phyloP scores from a whole-genome alignment of 2,113 vertebrate species.

The Ammodytes marinus region DNA sequence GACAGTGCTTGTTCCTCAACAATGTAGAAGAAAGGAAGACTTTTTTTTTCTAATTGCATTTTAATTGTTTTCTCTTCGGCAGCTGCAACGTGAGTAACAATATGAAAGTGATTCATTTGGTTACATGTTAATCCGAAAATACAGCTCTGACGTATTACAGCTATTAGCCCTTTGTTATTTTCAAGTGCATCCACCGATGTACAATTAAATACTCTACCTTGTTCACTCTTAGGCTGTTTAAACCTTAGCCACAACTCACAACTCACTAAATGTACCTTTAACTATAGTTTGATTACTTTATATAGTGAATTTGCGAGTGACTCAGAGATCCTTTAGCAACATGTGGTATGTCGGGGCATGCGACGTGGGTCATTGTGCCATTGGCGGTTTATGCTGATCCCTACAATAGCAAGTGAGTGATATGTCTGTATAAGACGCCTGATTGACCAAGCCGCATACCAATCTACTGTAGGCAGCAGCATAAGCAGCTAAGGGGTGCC shows the following conservation, averaged over 20 bases:
- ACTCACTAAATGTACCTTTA: not conserved
- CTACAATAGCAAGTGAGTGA: too few species aligned
- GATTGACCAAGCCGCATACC: too few species aligned
- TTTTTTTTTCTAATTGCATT: not conserved
- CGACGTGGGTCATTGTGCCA: too few species aligned
- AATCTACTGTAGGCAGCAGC: too few species aligned
- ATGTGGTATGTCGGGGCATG: too few species aligned
- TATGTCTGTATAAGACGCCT: too few species aligned
- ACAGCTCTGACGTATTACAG: slow-evolving; percentile 1
- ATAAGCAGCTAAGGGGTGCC: too few species aligned
- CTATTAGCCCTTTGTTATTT: slow-evolving; percentile 26
- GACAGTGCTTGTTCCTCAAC: slow-evolving; percentile 25
- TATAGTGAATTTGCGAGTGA: not conserved
- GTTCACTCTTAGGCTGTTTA: not conserved
- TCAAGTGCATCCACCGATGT: slow-evolving; percentile 17
- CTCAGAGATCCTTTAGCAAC: too few species aligned
- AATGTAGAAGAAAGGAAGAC: slow-evolving; percentile 1
- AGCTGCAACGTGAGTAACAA: slow-evolving; percentile 3
- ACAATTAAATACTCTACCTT: slow-evolving; percentile 7
- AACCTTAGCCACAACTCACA: not conserved
- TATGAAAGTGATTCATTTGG: not conserved
- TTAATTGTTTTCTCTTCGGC: not conserved
- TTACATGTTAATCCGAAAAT: not conserved
- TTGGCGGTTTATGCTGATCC: too few species aligned
- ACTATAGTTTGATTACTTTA: not conserved